Evolutionary conservation across 1,140 invertebrate species (phyloP), one percentile per base, ranked within the genome.

Genomic region (Zaprionus camerounensis): DNA sequence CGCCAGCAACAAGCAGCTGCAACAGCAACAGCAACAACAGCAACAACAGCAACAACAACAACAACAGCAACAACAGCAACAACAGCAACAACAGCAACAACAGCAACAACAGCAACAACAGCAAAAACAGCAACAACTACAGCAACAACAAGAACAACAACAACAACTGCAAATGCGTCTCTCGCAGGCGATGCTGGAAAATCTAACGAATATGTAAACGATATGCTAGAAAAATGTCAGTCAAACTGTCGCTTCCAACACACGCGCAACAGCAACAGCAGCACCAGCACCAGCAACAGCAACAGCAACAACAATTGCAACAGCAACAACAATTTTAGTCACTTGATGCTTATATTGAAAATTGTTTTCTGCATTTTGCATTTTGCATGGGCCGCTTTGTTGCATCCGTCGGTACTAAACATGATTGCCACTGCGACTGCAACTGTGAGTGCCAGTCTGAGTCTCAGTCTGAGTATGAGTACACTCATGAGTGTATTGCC

Each of bases 151-250:
- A 17, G n/a, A n/a, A n/a, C n/a, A n/a, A n/a, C 56, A 34, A 15
- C 28, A 65, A 65, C 49, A 34, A 56, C 34, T 67, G 64, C 83
- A 77, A 56, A 36, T 68, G 34, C 36, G 28, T 55, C 62, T 57
- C 36, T 56, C 26, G 41, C 41, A 57, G 63, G 62, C 69, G 46
- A 59, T 41, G 80, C 53, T 88, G 84, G 69, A 84, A 88, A 88
- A 88, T 88, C 85, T 90, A 90, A 90, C 82, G 85, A 85, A 82
- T 76, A 76, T 90, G 88, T 85, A 91, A 91, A 86, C 90, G 90
- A 91, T 91, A 91, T 91, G 90, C 90, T 92, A 91, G 82, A 91
- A 91, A 85, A 91, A 86, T 91, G 90, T 91, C 90, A 91, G 90
- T 91, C 90, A 91, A 91, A 91, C 90, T 91, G 88, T 88, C 88